phyloP scores from a whole-genome alignment of 2,888 invertebrate species.

The Phaonia tiefii region DNA sequence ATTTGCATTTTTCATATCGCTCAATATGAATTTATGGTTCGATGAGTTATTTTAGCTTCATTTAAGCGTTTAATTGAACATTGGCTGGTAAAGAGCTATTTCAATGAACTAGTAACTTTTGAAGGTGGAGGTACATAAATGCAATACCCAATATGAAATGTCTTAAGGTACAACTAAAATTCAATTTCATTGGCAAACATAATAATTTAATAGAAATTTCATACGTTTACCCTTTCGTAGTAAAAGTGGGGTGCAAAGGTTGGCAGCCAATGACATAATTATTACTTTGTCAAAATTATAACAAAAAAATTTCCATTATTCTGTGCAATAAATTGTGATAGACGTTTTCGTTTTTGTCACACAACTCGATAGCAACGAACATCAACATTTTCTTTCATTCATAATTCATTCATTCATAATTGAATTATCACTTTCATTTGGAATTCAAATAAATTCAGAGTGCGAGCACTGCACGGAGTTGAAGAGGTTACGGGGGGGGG shows the following conservation, averaged over 20 bases:
- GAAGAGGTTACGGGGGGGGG: too few species aligned
- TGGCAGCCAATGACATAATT: slow-evolving; percentile 12
- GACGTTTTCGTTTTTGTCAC: slow-evolving; percentile 2
- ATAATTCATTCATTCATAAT: slow-evolving; percentile 39
- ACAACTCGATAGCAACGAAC: neutral
- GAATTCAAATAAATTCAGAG: neutral
- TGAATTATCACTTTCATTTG: slow-evolving; percentile 26
- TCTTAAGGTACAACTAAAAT: neutral
- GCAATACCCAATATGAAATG: too few species aligned
- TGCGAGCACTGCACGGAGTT: too few species aligned
- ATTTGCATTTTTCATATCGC: neutral
- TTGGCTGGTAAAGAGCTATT: too few species aligned
- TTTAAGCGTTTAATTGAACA: slow-evolving; percentile 52
- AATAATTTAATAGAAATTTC: slow-evolving; percentile 2
- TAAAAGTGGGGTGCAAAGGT: neutral
- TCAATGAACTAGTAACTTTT: too few species aligned
- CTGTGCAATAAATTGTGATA: slow-evolving; percentile 15
- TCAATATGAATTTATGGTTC: slow-evolving; percentile 35
- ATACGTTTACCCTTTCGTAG: slow-evolving; percentile 21
- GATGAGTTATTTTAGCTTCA: slow-evolving; percentile 35
- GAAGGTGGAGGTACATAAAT: too few species aligned
- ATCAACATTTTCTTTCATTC: slow-evolving; percentile 7
- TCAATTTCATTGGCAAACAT: neutral
- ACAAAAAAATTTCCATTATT: slow-evolving; percentile 16
- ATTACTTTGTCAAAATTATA: slow-evolving; percentile 21